phyloP scores from a whole-genome alignment of 2,888 invertebrate species.

The Cerastoderma edule region DNA sequence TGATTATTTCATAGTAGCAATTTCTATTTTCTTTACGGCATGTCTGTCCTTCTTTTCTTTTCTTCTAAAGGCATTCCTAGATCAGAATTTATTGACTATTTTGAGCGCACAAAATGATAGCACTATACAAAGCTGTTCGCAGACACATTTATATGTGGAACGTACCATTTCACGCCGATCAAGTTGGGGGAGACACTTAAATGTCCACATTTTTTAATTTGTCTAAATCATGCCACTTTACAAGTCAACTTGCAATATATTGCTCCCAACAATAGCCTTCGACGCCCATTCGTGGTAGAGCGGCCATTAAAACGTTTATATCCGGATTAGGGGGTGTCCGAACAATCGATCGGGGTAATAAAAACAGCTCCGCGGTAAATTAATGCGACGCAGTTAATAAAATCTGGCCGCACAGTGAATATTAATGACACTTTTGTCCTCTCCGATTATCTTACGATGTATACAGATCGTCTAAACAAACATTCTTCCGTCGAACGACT shows the following conservation, averaged over 20 bases:
- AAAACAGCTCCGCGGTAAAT: constrained; percentile 51
- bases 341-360: constrained; percentile 46
- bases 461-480: constrained; percentile 23
- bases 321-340: constrained; percentile 51
- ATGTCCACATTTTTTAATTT: constrained; percentile 3
- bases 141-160: constrained; percentile 6
- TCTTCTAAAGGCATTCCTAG: too few relatives aligned
- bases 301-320: constrained; percentile 52
- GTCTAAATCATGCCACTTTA: constrained; percentile 27
- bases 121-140: not conserved
- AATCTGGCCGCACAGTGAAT: constrained; percentile 36
- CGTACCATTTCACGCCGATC: too few relatives aligned
- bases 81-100: too few relatives aligned
- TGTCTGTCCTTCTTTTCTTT: too few relatives aligned
- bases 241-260: constrained; percentile 41
- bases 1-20: too few relatives aligned
- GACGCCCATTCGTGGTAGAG: constrained; percentile 39
- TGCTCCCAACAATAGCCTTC: constrained; percentile 27
- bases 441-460: constrained; percentile 20
- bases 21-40: too few relatives aligned
- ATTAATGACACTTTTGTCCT: constrained; percentile 37
- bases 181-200: not conserved
- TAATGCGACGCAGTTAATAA: constrained; percentile 48
- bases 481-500: constrained; percentile 22
- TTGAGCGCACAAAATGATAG: too few relatives aligned